Evolutionary conservation across 2,797 vertebrate genomes (phyloP), one percentile per base, ranked within the genome.

Genomic region (Champsocephalus esox): DNA sequence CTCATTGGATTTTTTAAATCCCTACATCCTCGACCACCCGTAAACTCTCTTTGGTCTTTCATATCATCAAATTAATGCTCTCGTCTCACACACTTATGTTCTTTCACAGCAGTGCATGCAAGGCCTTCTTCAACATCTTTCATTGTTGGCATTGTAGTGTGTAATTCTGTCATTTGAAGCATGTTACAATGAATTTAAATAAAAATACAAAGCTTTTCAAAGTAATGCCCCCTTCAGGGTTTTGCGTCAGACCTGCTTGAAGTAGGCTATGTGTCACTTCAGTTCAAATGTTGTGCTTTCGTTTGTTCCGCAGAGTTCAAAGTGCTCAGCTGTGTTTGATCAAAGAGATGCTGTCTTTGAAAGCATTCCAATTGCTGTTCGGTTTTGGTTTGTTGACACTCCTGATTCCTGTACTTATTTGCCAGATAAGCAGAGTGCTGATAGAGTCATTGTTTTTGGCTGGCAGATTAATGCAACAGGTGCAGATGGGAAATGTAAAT

Each of bases 291-390:
- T 84, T 72, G 67, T 60, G 75, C 28, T 74, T 68, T 58, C 61
- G 75, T 85, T 88, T 87, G 73, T 88, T 90, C 78, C 6, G 14
- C 70, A 43, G 73, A 14, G 73, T 82, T 91, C 82, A 76, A 78
- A 83, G 86, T 68, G 77, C 75, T 84, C 19, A 24, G 66, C 69
- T 68, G 64, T 75, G 85, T 88, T 77, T 83, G 80, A 91, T 91
- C 85, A 90, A 70, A 89, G 80, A 70, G 84, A 86, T 80, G 67
- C 57, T 14, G 85, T 84, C 83, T 91, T 90, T 90, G 87, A 90
- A 87, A 85, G 72, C 64, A 4, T 61, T 58, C 85, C 79, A 83
- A 60, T 72, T 66, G 57, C 71, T 75, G 63, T 63, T 87, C 83
- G 68, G 79, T 82, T 83, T 74, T 49, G 72, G 68, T 77, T 60